Conservation (phyloP, 2,888 invertebrate genomes). For the Subacronicta megacephala region DNA sequence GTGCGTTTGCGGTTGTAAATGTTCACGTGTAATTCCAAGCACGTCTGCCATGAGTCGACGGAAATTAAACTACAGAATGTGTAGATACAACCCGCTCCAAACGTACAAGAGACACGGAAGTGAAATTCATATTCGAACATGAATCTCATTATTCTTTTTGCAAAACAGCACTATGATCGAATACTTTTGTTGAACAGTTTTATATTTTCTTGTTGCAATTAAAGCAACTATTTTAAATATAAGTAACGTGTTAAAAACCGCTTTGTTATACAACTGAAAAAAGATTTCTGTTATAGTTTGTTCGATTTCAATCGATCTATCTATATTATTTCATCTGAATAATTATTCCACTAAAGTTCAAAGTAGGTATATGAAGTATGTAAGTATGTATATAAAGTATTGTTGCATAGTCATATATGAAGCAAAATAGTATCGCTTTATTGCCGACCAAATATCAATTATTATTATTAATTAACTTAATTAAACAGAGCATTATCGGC, state of each 20-base stretch:
- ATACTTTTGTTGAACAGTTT: background rate
- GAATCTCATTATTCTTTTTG: constrained; percentile 24
- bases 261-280: too few relatives aligned
- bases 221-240: too few relatives aligned
- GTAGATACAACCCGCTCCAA: constrained; percentile 32
- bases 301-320: too few relatives aligned
- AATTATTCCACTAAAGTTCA: too few relatives aligned
- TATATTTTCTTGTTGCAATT: too few relatives aligned
- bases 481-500: background rate
- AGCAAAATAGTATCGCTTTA: constrained; percentile 1
- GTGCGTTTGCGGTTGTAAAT: constrained; percentile 24
- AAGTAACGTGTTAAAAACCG: too few relatives aligned
- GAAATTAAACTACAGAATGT: constrained; percentile 64
- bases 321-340: too few relatives aligned
- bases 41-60: constrained; percentile 57
- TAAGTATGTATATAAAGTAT: too few relatives aligned
- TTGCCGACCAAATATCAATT: constrained; percentile 8
- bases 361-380: too few relatives aligned
- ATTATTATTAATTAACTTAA: constrained; percentile 13
- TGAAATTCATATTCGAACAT: constrained; percentile 21
- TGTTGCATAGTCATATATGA: constrained; percentile 4
- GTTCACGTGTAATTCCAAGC: constrained; percentile 51
- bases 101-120: constrained; percentile 20
- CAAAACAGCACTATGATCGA: constrained; percentile 1
- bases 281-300: too few relatives aligned